phyloP scores from a whole-genome alignment of 2,888 invertebrate genomes.

The Campoplex nolae region DNA sequence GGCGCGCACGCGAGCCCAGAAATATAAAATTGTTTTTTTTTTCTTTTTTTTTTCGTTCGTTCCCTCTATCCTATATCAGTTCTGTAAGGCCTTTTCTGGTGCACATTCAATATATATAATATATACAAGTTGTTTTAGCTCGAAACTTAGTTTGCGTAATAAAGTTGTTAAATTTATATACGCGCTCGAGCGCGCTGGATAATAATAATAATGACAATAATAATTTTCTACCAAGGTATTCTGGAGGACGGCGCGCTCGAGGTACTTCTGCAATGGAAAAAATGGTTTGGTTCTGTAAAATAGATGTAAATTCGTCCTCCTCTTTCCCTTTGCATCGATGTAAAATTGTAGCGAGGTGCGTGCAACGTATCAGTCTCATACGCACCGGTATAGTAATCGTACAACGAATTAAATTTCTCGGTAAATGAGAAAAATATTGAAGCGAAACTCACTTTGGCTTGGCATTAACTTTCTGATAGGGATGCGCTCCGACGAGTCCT shows the following conservation, averaged over 20 bases:
- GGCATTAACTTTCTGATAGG: conserved; percentile 76
- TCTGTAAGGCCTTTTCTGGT: conserved; percentile 40
- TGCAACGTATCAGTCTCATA: conserved; percentile 37
- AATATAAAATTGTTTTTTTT: background rate
- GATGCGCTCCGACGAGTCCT: conserved; percentile 77
- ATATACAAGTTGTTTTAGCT: conserved; percentile 46
- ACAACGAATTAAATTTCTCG: background rate
- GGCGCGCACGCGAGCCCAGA: background rate
- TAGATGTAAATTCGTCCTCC: background rate
- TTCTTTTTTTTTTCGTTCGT: background rate
- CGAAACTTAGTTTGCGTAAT: background rate
- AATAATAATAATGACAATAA: background rate
- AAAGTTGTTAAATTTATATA: background rate
- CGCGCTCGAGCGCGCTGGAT: background rate
- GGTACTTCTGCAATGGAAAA: conserved; percentile 72
- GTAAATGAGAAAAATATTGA: conserved; percentile 19
- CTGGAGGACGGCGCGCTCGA: conserved; percentile 75
- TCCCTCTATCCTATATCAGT: conserved; percentile 40
- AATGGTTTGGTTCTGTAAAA: conserved; percentile 5
- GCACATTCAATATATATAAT: conserved; percentile 23
- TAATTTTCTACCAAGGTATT: conserved; percentile 77
- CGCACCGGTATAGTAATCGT: conserved; percentile 37
- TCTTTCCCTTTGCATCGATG: background rate
- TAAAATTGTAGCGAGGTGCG: conserved; percentile 37
- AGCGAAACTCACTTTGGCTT: conserved; percentile 77